Evolutionary conservation across 2,113 vertebrate species (phyloP), one percentile per base, ranked within the genome.

Genomic region (Lampris incognitus): DNA sequence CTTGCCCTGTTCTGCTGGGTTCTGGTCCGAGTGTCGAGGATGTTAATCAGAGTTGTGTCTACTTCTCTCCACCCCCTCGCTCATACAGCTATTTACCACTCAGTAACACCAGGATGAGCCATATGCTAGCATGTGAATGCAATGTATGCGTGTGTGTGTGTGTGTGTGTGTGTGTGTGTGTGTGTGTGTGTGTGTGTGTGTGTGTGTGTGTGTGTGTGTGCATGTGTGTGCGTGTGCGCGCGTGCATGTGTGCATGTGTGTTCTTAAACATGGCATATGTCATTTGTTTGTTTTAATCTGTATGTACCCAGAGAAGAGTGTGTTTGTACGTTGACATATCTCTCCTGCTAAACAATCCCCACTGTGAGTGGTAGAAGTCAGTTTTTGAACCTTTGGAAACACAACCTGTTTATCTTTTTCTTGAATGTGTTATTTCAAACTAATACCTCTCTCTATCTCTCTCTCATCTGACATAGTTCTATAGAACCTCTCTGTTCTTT

Each of bases 11-110:
- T 8, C 13, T 72, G 24, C 24, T 24, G 24, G 24, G 24, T 24
- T 24, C 24, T 59, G 69, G 38, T 69, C 65, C 51, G 58, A 59
- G 74, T 81, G 65, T 46, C 83, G 79, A 85, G 87, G 87, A 68
- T 84, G 73, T 84, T 88, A 90, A 92, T 87, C 90, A 89, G 87
- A 83, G 75, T 76, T 88, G 80, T 74, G 66, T 11, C 66, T 63
- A 1, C 46, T 9, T 0, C 13, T 2, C 41, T 11, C 11, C 52
- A 5, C 1, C 54, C 7, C 38, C 9, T 37, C 44, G 49, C 24
- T 74, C 74, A 57, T 2, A 40, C 38, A 67, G 60, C 72, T 51
- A 81, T 81, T 86, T 92, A 91, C 89, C 90, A 82, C 86, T 91
- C 71, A 66, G 78, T 84, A 74, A 67, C 66, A 39, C 83, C 80